Evolutionary conservation across 2,888 invertebrate species (phyloP).

Genomic region (Anagyrus pseudococci): DNA sequence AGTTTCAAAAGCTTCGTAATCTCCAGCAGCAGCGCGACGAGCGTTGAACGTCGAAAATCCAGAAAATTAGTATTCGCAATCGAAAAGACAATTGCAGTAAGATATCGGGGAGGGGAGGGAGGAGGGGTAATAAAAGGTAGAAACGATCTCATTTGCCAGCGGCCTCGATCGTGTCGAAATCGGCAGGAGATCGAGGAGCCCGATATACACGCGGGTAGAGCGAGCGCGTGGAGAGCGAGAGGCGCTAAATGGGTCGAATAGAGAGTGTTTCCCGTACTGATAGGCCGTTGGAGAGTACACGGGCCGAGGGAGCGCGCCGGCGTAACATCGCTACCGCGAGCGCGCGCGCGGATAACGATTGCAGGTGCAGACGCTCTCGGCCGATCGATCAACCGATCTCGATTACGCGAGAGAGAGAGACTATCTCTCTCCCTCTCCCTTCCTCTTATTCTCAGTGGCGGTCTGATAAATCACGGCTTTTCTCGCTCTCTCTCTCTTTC

Average conservation of each 20-base stretch:
- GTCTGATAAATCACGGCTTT: conserved; percentile 36
- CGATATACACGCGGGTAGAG: background rate
- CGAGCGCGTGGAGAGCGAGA: background rate
- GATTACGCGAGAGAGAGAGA: conserved; percentile 15
- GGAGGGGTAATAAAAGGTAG: too few relatives aligned
- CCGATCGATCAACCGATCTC: conserved; percentile 29
- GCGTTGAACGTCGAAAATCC: too few relatives aligned
- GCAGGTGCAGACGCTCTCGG: conserved; percentile 15
- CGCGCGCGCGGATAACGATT: conserved; percentile 23
- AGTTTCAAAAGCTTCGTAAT: too few relatives aligned
- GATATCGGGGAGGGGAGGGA: too few relatives aligned
- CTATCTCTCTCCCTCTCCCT: too few relatives aligned
- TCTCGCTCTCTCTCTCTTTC: conserved; percentile 9
- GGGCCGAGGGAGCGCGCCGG: background rate
- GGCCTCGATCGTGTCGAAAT: too few relatives aligned
- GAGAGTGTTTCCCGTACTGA: conserved; percentile 26
- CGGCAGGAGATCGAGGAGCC: background rate
- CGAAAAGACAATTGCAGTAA: too few relatives aligned
- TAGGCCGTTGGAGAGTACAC: conserved; percentile 2
- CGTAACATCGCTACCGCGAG: background rate
- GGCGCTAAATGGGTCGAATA: conserved; percentile 28
- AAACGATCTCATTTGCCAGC: too few relatives aligned
- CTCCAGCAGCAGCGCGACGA: too few relatives aligned
- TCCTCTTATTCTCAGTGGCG: too few relatives aligned
- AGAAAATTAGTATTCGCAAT: too few relatives aligned